Conservation (phyloP, 2,888 invertebrate genomes). For the Lithophane socia region DNA sequence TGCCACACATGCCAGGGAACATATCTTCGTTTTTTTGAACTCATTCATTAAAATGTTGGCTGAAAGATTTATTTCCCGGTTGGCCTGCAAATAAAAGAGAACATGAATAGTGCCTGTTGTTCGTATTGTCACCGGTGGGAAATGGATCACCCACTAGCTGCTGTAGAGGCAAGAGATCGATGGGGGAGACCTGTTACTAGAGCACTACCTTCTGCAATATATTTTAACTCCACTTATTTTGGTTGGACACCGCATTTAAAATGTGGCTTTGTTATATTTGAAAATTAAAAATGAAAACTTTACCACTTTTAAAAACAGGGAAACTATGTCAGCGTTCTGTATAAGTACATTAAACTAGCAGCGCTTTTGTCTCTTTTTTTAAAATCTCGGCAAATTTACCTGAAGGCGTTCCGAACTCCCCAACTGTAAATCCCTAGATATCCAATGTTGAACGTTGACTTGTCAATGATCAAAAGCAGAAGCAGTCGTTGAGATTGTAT, state of each 20-base stretch:
- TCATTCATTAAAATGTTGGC: constrained; percentile 4
- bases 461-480: not conserved
- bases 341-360: not conserved
- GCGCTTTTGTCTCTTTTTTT: not conserved
- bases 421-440: not conserved
- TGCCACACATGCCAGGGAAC: constrained; percentile 9
- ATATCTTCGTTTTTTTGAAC: not conserved
- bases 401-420: not conserved
- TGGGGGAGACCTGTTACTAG: constrained; percentile 38
- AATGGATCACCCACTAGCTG: constrained; percentile 50
- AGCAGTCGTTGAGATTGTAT: not conserved
- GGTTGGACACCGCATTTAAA: not conserved
- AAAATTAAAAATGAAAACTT: not conserved
- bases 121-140: constrained; percentile 52
- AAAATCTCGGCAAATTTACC: not conserved
- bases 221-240: constrained; percentile 26
- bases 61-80: constrained; percentile 45
- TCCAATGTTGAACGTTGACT: not conserved
- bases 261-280: not conserved
- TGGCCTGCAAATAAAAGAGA: constrained; percentile 48
- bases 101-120: constrained; percentile 47
- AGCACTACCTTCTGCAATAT: constrained; percentile 13
- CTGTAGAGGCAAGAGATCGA: constrained; percentile 45
- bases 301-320: not conserved
- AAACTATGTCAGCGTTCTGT: not conserved